Evolutionary conservation across 1,140 invertebrate species (phyloP).

Genomic region (Drosophila repleta): DNA sequence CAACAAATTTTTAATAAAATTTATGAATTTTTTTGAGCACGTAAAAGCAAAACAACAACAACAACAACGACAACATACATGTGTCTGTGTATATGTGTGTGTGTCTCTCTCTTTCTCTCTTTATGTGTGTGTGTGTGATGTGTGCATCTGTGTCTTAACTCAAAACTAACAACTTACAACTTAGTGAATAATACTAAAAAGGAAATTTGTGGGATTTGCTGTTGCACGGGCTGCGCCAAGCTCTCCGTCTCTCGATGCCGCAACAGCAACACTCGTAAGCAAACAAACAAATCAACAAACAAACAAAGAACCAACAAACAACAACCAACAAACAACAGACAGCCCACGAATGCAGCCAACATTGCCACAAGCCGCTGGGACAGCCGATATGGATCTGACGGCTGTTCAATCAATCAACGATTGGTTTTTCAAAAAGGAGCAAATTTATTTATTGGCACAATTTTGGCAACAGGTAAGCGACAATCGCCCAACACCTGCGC

Average conservation of each 20-base stretch:
- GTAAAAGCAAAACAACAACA: slow-evolving; percentile 48
- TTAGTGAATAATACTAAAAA: slow-evolving; percentile 1
- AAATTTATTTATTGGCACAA: slow-evolving; percentile 95
- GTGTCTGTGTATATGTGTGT: slow-evolving; percentile 6
- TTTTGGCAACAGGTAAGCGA: slow-evolving; percentile 96
- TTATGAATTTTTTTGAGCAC: slow-evolving; percentile 74
- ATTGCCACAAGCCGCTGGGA: slow-evolving; percentile 86
- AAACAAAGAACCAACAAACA: slow-evolving; percentile 20
- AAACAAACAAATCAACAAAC: slow-evolving; percentile 13
- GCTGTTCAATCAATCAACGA: slow-evolving; percentile 95
- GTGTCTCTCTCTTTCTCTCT: no score
- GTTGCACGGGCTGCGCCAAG: not conserved
- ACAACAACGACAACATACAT: slow-evolving; percentile 20
- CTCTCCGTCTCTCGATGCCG: slow-evolving; percentile 20
- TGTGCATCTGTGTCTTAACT: not conserved
- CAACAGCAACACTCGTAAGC: slow-evolving; percentile 29
- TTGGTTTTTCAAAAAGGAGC: slow-evolving; percentile 97
- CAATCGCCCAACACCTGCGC: no score
- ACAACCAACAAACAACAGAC: slow-evolving; percentile 34
- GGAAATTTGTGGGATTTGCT: not conserved
- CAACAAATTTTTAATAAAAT: slow-evolving; percentile 32
- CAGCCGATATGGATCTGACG: slow-evolving; percentile 90
- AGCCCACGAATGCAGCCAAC: slow-evolving; percentile 89
- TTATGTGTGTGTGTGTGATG: slow-evolving; percentile 6
- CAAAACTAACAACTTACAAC: slow-evolving; percentile 26